These are phyloP conservation scores for Gambusia affinis DNA, from an alignment of 2,113 vertebrate genomes.

Conservation along the genomic window DNA sequence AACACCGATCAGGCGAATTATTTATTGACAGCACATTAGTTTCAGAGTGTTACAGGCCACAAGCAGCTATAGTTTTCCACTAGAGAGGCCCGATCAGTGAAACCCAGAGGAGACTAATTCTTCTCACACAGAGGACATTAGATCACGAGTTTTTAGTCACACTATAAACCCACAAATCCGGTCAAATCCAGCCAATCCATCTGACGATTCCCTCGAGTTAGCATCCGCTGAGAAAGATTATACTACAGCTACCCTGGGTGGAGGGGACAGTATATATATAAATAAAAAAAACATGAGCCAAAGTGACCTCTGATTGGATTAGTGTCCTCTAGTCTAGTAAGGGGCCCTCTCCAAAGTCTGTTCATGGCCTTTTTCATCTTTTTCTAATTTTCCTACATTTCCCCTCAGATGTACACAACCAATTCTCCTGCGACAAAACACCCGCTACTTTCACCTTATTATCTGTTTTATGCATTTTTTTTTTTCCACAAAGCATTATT, in stretches of 20 bases:
- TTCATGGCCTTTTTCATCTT: slow-evolving; percentile 45
- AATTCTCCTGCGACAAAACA: slow-evolving; percentile 25
- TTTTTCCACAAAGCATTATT: slow-evolving; percentile 32
- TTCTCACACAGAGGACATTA: slow-evolving; percentile 46
- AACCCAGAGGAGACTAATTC: slow-evolving; percentile 19
- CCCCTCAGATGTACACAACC: slow-evolving; percentile 1
- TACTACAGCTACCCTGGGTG: slow-evolving; percentile 28
- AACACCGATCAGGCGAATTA: background rate
- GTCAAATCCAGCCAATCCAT: slow-evolving; percentile 47
- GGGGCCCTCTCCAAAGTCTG: slow-evolving; percentile 53
- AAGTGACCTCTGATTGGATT: slow-evolving; percentile 74
- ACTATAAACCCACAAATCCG: slow-evolving; percentile 51
- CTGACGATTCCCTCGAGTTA: slow-evolving; percentile 38
- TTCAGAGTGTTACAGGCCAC: background rate
- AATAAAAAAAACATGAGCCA: slow-evolving; percentile 20
- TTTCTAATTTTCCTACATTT: slow-evolving; percentile 50
- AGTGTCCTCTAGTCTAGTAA: slow-evolving; percentile 71
- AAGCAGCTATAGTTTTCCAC: background rate
- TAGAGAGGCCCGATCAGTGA: background rate
- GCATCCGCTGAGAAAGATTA: slow-evolving; percentile 43
- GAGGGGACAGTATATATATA: slow-evolving; percentile 44
- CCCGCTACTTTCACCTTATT: slow-evolving; percentile 33
- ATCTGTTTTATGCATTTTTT: slow-evolving; percentile 4
- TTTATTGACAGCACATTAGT: slow-evolving; percentile 15
- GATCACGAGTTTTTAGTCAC: slow-evolving; percentile 48